A percentile compares a stretch with the other conserved stretches of the same genome.
Conservation (phyloP, 2,888 invertebrate species). For the Drosophila flavopinicola region DNA sequence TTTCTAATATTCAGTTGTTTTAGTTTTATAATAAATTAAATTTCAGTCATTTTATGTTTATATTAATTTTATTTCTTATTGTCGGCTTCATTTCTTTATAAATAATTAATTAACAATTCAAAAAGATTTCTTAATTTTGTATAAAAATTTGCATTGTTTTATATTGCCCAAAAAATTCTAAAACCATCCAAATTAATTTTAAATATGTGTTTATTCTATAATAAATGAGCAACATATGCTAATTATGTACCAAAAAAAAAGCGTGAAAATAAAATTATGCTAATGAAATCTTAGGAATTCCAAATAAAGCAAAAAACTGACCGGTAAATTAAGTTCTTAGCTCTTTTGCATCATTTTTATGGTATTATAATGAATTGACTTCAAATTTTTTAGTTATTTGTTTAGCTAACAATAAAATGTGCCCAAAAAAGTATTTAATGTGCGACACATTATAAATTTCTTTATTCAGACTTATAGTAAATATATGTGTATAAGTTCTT, state of each 20-base stretch:
- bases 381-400: not conserved
- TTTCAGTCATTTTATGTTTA: too few relatives aligned
- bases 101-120: too few relatives aligned
- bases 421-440: not conserved
- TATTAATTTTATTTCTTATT: too few relatives aligned
- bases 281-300: not conserved
- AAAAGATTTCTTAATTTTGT: not conserved
- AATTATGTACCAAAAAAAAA: not conserved
- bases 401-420: not conserved
- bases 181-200: conserved; percentile 1
- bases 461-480: not conserved
- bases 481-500: not conserved
- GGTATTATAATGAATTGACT: conserved; percentile 7
- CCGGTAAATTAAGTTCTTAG: not conserved
- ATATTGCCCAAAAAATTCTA: not conserved
- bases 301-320: not conserved
- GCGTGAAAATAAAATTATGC: conserved; percentile 5
- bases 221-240: not conserved
- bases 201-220: conserved; percentile 1
- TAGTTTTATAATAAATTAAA: too few relatives aligned
- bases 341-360: not conserved
- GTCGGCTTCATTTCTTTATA: not conserved
- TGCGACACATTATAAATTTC: not conserved
- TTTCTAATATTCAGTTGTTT: too few relatives aligned
- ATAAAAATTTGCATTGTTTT: not conserved